A percentile compares a stretch with the other conserved stretches of the same genome.
Conservation (phyloP, 2,113 vertebrate genomes). For the Toxotes chatareus region DNA sequence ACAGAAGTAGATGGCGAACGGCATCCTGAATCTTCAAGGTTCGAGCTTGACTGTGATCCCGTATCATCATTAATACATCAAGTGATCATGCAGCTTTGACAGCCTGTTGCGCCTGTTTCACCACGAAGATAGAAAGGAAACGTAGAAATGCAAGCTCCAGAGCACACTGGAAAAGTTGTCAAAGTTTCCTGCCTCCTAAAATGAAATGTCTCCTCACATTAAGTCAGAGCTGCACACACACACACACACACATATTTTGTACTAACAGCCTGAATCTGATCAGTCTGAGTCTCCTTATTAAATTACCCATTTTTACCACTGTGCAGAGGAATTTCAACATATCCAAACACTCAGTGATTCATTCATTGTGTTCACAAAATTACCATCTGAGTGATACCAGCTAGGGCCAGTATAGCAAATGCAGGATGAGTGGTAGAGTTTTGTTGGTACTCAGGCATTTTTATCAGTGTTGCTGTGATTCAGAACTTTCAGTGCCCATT, state of each 20-base stretch:
- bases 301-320: not conserved
- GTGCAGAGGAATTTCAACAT: not conserved
- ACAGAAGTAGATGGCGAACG: not conserved
- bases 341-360: no score
- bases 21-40: constrained; percentile 8
- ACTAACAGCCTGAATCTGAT: not conserved
- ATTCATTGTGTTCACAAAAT: not conserved
- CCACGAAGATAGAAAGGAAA: constrained; percentile 16
- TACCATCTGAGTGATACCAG: not conserved
- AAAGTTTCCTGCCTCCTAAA: constrained; percentile 14
- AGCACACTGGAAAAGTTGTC: constrained; percentile 26
- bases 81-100: not conserved
- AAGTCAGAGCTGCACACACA: constrained; percentile 1
- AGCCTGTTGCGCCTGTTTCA: not conserved
- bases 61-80: constrained; percentile 12
- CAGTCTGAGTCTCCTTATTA: not conserved
- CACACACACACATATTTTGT: not conserved
- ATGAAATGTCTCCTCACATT: constrained; percentile 37
- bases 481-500: not conserved
- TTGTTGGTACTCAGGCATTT: not conserved
- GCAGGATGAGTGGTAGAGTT: not conserved
- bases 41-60: not conserved
- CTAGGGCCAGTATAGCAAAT: no score
- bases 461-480: not conserved
- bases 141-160: constrained; percentile 5